Evolutionary conservation across 2,888 invertebrate genomes (phyloP).

Genomic region (Cyrtodaria siliqua): DNA sequence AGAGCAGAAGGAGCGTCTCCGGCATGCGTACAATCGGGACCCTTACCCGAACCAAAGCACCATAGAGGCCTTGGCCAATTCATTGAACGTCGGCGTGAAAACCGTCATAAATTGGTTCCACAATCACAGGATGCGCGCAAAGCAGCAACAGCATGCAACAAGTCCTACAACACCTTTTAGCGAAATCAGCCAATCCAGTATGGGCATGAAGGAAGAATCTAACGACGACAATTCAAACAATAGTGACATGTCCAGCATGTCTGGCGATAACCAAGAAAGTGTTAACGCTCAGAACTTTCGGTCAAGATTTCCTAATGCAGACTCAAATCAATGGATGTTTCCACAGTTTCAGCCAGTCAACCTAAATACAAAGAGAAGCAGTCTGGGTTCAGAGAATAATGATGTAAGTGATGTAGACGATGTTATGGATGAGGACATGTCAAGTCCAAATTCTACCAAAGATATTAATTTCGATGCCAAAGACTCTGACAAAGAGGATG

Average conservation of each 20-base stretch:
- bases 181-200: constrained; percentile 52
- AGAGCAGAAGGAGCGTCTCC: constrained; percentile 98
- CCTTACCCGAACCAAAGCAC: constrained; percentile 99
- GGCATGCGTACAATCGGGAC: constrained; percentile 97
- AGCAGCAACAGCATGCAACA: constrained; percentile 86
- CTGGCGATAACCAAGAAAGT: constrained; percentile 70
- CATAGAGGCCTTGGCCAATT: constrained; percentile 97
- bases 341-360: constrained; percentile 83
- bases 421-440: constrained; percentile 41
- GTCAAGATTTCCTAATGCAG: constrained; percentile 63
- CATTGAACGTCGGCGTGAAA: constrained; percentile 95
- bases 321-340: constrained; percentile 83
- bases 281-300: constrained; percentile 45
- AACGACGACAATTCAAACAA: constrained; percentile 80
- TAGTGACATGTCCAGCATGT: constrained; percentile 78
- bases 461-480: constrained; percentile 53
- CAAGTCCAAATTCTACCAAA: constrained; percentile 58
- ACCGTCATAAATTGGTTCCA: constrained; percentile 99
- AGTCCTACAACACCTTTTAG: constrained; percentile 59
- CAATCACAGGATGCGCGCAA: constrained; percentile 99
- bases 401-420: constrained; percentile 52
- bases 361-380: constrained; percentile 25
- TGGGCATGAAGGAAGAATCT: constrained; percentile 72
- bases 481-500: constrained; percentile 58
- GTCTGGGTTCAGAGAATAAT: constrained; percentile 32